A percentile compares a stretch with the other conserved stretches of the same genome.
Evolutionary conservation across 2,888 invertebrate species (phyloP).

Genomic region (Cosmia pyralina): DNA sequence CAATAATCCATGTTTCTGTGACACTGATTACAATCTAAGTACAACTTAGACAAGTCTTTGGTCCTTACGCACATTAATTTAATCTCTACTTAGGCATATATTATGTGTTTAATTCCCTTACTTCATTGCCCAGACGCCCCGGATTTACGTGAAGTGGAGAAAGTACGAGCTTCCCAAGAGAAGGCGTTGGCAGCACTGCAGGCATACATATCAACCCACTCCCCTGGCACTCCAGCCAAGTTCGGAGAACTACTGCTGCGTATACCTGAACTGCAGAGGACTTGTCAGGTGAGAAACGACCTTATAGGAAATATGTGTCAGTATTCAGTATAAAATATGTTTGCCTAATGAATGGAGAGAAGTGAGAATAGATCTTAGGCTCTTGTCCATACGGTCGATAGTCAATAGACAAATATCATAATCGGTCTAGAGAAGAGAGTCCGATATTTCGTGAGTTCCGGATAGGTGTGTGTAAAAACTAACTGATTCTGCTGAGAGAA

Average conservation of each 20-base stretch:
- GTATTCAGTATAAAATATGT: no score
- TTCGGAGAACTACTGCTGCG: constrained; percentile 97
- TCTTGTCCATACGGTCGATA: background rate
- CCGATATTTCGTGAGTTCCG: no score
- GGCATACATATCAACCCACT: constrained; percentile 97
- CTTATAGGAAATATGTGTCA: background rate
- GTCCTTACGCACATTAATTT: no score
- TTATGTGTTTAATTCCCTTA: background rate
- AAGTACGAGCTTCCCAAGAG: constrained; percentile 98
- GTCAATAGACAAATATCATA: background rate
- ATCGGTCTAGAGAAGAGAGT: background rate
- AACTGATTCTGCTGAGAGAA: background rate
- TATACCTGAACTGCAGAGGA: constrained; percentile 98
- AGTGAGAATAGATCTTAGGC: background rate
- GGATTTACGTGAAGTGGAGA: constrained; percentile 97
- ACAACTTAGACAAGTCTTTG: no score
- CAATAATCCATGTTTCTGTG: no score
- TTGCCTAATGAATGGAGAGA: background rate
- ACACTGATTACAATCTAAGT: no score
- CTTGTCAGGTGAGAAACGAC: constrained; percentile 93
- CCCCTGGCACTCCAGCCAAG: constrained; percentile 98
- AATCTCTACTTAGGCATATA: background rate
- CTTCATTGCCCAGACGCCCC: constrained; percentile 93
- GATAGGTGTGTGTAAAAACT: no score
- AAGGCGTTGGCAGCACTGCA: constrained; percentile 97